phyloP scores from a whole-genome alignment of 2,113 vertebrate genomes.

The Plecotus auritus region DNA sequence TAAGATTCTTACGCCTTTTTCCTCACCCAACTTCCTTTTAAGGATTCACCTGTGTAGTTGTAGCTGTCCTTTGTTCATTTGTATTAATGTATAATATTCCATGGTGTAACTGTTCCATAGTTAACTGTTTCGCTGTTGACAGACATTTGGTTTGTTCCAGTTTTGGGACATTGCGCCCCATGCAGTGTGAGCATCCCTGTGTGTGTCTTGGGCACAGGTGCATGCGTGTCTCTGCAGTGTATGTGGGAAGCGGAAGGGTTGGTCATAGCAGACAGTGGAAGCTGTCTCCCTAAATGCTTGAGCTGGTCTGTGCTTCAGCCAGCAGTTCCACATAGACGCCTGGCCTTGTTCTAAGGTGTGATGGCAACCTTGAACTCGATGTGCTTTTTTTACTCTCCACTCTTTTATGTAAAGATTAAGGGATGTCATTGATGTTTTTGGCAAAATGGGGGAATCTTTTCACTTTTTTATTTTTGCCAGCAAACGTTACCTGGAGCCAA shows the following conservation, averaged over 20 bases:
- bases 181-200: not conserved
- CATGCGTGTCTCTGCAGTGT: not conserved
- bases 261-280: not conserved
- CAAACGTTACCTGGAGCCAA: slow-evolving; percentile 89
- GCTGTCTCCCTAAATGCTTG: not conserved
- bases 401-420: not conserved
- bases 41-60: not conserved
- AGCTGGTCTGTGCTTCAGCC: not conserved
- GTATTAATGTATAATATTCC: not conserved
- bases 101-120: not conserved
- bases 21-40: not conserved
- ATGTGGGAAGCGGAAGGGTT: not conserved
- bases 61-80: not conserved
- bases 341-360: not conserved
- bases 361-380: not conserved
- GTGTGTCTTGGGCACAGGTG: not conserved
- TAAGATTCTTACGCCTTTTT: not conserved
- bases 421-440: not conserved
- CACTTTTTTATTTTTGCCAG: slow-evolving; percentile 74
- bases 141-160: not conserved
- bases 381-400: not conserved
- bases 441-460: not conserved
- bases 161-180: not conserved
- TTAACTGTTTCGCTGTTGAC: not conserved
- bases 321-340: not conserved